Conservation (phyloP, 2,888 invertebrate genomes). For the Aplocera efformata region DNA sequence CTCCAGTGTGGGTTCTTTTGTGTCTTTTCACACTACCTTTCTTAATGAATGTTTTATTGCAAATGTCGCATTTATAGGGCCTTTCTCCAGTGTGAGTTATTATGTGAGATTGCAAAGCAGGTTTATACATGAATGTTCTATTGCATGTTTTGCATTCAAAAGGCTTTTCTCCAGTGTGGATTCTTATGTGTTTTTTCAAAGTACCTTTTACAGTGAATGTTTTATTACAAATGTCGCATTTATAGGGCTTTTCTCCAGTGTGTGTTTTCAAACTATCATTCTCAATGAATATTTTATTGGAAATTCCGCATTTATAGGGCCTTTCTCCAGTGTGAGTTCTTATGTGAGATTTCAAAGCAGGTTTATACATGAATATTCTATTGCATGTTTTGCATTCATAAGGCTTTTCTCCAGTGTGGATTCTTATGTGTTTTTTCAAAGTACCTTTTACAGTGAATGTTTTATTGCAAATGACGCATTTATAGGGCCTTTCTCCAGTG, state of each 20-base stretch:
- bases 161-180: no score
- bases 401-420: neutral
- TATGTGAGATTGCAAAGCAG: neutral
- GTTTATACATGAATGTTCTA: no score
- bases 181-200: neutral
- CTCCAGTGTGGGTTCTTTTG: no score
- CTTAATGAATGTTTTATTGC: neutral
- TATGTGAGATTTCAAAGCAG: conserved; percentile 1
- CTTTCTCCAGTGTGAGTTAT: conserved; percentile 6
- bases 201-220: neutral
- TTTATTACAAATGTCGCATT: neutral
- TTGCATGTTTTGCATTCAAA: no score
- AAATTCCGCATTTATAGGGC: neutral
- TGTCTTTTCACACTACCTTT: neutral
- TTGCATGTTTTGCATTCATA: neutral
- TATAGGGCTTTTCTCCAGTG: neutral
- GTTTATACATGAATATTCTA: neutral
- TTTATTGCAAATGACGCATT: neutral
- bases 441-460: neutral
- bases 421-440: neutral
- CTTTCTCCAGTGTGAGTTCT: neutral
- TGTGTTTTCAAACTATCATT: neutral
- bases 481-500: no score
- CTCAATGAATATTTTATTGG: neutral
- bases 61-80: neutral